These are phyloP conservation scores for Chlorodrepanis virens DNA, from an alignment of 2,113 vertebrate species.

Conservation along the genomic window DNA sequence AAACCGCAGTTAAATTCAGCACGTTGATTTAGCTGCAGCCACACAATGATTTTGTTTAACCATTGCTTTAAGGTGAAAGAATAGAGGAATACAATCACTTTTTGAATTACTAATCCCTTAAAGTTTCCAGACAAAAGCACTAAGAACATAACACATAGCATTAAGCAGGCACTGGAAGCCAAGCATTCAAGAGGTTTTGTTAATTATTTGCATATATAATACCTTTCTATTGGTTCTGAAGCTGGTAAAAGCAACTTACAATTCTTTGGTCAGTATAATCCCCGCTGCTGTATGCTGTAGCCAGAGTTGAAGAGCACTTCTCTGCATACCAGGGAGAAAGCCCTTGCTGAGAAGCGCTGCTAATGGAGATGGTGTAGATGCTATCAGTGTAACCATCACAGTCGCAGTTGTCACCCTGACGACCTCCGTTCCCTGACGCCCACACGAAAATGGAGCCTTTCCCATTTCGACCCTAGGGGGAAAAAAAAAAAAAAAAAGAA, in stretches of 20 bases:
- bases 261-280: slow-evolving; percentile 98
- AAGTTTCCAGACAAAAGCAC: not conserved
- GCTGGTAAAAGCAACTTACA: slow-evolving; percentile 76
- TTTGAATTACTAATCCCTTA: not conserved
- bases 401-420: slow-evolving; percentile 97
- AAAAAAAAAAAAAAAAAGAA: too few species aligned
- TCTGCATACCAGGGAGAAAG: slow-evolving; percentile 97
- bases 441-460: slow-evolving; percentile 98
- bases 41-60: not conserved
- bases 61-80: not conserved
- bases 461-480: slow-evolving; percentile 86
- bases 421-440: slow-evolving; percentile 97
- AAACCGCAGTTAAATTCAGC: not conserved
- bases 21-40: not conserved
- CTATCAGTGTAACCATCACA: slow-evolving; percentile 98
- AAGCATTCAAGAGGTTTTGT: not conserved
- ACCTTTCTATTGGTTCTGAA: not conserved
- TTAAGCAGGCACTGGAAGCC: not conserved
- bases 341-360: slow-evolving; percentile 97
- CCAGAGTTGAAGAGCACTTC: slow-evolving; percentile 97
- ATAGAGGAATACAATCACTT: not conserved
- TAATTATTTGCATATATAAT: not conserved
- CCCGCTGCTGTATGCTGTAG: slow-evolving; percentile 97
- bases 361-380: slow-evolving; percentile 97
- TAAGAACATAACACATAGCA: not conserved